Evolutionary conservation across 2,888 invertebrate genomes (phyloP).

Genomic region (Crepidodera aurea): DNA sequence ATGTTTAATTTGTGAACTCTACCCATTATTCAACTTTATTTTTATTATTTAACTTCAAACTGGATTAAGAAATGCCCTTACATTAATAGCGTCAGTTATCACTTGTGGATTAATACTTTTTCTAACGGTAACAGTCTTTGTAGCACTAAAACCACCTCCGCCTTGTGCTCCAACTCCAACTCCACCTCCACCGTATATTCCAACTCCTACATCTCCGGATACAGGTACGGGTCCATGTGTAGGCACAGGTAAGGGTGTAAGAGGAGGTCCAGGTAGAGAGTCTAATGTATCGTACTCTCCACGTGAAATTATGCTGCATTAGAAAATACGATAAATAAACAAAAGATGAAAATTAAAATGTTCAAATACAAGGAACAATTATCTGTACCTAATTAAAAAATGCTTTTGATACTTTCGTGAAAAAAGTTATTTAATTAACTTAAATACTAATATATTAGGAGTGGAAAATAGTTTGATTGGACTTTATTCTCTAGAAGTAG

Average conservation of each 20-base stretch:
- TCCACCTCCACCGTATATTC: constrained; percentile 2
- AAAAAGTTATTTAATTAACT: too few species aligned
- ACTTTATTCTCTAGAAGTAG: too few species aligned
- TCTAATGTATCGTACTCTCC: not conserved
- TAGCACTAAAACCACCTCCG: constrained; percentile 20
- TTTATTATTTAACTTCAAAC: too few species aligned
- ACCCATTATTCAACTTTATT: too few species aligned
- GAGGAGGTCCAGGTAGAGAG: constrained; percentile 3
- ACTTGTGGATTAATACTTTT: constrained; percentile 59
- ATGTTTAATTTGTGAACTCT: too few species aligned
- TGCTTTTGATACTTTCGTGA: too few species aligned
- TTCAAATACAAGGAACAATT: not conserved
- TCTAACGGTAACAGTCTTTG: constrained; percentile 39
- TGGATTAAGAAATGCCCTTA: too few species aligned
- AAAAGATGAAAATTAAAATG: not conserved
- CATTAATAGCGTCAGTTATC: constrained; percentile 71
- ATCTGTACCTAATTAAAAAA: not conserved
- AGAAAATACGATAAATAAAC: not conserved
- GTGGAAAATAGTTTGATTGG: too few species aligned
- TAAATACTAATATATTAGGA: too few species aligned
- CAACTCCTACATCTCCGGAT: not conserved
- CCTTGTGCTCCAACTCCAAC: too few species aligned
- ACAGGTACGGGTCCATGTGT: not conserved
- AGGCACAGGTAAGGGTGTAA: not conserved
- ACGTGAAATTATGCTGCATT: not conserved